Evolutionary conservation across 2,113 vertebrate species (phyloP), one percentile per base, ranked within the genome.

Genomic region (Myocastor coypus): DNA sequence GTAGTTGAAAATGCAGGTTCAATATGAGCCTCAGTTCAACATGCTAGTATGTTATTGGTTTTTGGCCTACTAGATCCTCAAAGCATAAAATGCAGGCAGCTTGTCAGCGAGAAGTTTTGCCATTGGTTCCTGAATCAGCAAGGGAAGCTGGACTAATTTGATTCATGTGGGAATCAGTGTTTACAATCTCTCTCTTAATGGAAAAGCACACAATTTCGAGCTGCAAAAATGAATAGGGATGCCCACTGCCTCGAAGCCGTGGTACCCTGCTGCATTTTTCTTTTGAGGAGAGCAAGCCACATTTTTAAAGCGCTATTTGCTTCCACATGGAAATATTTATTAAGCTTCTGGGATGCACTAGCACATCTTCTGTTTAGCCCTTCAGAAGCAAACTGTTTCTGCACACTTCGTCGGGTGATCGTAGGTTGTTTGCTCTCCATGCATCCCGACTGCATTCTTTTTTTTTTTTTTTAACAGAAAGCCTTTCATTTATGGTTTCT

Each of bases 361-460:
- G 86, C 96, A 94, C 97, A 93, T 96, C 95, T 87, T 94, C 59
- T 71, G 97, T 96, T 98, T 88, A 78, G 94, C 94, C 97, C 96
- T 97, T 98, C 97, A 95, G 97, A 97, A 97, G 96, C 97, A 98
- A 98, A 98, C 97, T 97, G 97, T 96, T 98, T 97, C 96, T 97
- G 94, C 92, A 78, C 93, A 96, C 89, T 0, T 73, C 75, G 89
- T 95, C 97, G 75, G 96, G 91, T 97, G 97, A 34, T 88, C 88
- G 64, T 97, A 96, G 97, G 93, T 94, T 95, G 95, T 96, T 93
- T 91, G 94, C 92, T 92, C 69, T 94, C 97, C 96, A 96, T 91
- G 89, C 94, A 68, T 96, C 97, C 93, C 28, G 97, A 97, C 96
- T 98, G 97, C 97, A 95, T 87, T 34, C 32, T 83, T 50, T 63